Conservation (phyloP, 37 sponge, comb jelly and placozoan genomes). For the Chondrosia reniformis region DNA sequence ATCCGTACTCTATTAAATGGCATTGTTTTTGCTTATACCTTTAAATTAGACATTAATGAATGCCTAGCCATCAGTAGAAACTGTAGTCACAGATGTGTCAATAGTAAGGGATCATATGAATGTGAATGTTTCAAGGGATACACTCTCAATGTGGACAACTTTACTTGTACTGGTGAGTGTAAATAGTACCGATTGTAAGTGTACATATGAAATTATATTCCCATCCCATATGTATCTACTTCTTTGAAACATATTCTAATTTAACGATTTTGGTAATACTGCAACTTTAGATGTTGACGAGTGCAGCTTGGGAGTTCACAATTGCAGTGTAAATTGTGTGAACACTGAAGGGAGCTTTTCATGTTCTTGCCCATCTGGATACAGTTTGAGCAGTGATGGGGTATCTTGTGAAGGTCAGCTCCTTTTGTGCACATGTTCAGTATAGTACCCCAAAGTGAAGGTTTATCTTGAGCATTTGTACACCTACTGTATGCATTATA, state of each 20-base stretch:
- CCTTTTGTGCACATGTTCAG: background rate
- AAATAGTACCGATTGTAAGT: no score
- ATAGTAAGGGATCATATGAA: background rate
- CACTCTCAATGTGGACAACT: background rate
- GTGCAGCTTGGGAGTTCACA: background rate
- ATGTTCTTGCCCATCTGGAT: slow-evolving; percentile 5
- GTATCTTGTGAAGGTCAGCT: background rate
- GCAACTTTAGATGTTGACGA: slow-evolving; percentile 4
- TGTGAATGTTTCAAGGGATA: slow-evolving; percentile 9
- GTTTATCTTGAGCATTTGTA: background rate
- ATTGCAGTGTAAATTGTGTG: background rate
- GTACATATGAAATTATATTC: no score
- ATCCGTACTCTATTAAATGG: no score
- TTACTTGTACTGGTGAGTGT: background rate
- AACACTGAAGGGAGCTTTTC: slow-evolving; percentile 12
- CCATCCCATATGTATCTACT: no score
- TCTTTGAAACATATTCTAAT: no score
- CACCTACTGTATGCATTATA: background rate
- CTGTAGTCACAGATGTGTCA: slow-evolving; percentile 13
- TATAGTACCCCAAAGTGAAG: background rate
- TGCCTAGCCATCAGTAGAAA: background rate
- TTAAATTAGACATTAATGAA: slow-evolving; percentile 18
- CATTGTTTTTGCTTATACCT: no score
- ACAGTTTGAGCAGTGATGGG: background rate
- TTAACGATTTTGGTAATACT: background rate